A percentile compares a stretch with the other conserved stretches of the same genome.
These are phyloP conservation scores for Anoplolepis gracilipes DNA, from an alignment of 1,140 invertebrate species.

Conservation along the genomic window DNA sequence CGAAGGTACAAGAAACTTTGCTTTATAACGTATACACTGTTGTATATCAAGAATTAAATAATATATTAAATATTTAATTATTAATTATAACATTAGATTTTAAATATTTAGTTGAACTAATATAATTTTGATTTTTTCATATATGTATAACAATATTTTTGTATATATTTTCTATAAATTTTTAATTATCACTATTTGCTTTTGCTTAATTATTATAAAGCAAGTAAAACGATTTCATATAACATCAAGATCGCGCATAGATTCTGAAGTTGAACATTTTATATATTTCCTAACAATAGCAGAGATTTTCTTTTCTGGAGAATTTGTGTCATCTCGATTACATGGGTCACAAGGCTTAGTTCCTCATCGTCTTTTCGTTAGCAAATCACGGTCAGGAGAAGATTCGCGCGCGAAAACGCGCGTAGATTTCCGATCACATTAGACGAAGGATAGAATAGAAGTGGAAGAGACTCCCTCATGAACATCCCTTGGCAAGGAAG, in stretches of 20 bases:
- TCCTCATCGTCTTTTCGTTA: conserved; percentile 1
- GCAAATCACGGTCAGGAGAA: conserved; percentile 55
- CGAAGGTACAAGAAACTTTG: background rate
- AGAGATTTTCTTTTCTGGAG: background rate
- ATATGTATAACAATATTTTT: background rate
- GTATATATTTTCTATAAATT: background rate
- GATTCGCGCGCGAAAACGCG: conserved; percentile 31
- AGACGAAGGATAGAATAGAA: conserved; percentile 61
- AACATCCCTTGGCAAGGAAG: conserved; percentile 76
- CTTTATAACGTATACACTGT: background rate
- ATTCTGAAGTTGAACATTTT: background rate
- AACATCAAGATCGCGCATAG: background rate
- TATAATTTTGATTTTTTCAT: background rate
- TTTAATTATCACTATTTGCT: background rate
- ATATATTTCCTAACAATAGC: background rate
- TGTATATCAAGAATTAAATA: background rate
- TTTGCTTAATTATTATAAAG: background rate
- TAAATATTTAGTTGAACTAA: background rate
- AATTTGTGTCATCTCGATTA: background rate
- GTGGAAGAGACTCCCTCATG: conserved; percentile 70
- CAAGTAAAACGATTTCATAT: background rate
- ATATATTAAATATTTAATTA: background rate
- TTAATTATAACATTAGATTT: background rate
- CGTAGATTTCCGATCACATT: conserved; percentile 52
- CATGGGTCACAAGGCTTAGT: background rate